Evolutionary conservation across 2,113 vertebrate species (phyloP), one percentile per base, ranked within the genome.

Genomic region (Pleuronectes platessa): DNA sequence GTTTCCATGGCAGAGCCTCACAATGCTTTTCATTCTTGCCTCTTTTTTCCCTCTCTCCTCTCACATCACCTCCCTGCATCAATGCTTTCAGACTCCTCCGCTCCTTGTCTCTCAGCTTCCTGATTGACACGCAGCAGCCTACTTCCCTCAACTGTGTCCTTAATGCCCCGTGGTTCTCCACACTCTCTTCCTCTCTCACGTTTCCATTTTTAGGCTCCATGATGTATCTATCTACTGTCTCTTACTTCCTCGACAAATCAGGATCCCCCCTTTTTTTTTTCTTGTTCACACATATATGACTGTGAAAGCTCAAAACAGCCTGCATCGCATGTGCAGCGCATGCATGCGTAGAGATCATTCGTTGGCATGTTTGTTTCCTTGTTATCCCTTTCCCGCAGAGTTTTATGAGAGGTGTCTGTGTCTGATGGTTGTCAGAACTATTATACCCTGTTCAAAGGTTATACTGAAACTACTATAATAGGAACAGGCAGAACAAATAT

Each of bases 51-150:
- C 31, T 7, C 31, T 31, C 31, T 31, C 31, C 81, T 82, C 79
- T 87, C 61, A 66, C 79, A 87, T 88, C 87, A 86, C 91, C 90
- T 91, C 90, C 72, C 79, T 88, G 86, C 88, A 88, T 92, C 83
- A 86, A 84, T 83, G 90, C 86, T 87, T 81, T 79, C 74, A 86
- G 86, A 91, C 91, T 91, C 91, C 88, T 81, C 89, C 80, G 86
- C 86, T 91, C 63, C 91, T 77, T 92, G 82, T 92, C 90, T 90
- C 85, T 69, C 71, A 59, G 86, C 78, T 81, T 71, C 82, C 77
- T 93, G 90, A 92, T 91, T 92, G 91, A 92, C 90, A 82, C 71
- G 81, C 83, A 66, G 76, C 89, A 90, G 88, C 88, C 91, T 85
- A 84, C 83, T 85, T 90, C 85, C 79, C 72, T 83, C 81, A 81